phyloP scores from a whole-genome alignment of 1,140 invertebrate genomes.

The Pseudobourletiella spinata region DNA sequence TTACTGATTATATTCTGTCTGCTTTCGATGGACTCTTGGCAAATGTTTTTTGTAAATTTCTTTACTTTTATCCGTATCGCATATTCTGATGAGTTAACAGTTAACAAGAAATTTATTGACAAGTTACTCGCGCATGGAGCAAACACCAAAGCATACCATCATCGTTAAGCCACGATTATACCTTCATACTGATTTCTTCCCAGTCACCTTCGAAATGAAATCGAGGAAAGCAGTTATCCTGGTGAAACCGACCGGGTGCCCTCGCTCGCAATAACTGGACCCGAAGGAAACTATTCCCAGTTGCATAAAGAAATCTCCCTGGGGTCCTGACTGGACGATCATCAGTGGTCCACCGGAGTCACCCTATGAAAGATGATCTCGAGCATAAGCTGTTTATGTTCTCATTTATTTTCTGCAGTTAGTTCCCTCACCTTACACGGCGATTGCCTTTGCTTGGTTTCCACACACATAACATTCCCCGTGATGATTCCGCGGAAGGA shows the following conservation, averaged over 20 bases:
- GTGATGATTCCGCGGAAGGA: slow-evolving; percentile 29
- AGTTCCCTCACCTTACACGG: slow-evolving; percentile 30
- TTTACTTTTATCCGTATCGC: no score
- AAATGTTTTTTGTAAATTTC: no score
- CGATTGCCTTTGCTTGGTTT: slow-evolving; percentile 17
- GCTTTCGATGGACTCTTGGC: no score
- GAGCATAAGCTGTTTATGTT: no score
- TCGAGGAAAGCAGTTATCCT: slow-evolving; percentile 31
- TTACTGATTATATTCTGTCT: not conserved
- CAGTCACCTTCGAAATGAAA: slow-evolving; percentile 29
- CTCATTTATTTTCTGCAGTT: no score
- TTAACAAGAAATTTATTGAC: no score
- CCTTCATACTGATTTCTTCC: slow-evolving; percentile 2
- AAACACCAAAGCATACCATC: not conserved
- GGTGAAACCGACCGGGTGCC: slow-evolving; percentile 31
- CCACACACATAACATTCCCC: slow-evolving; percentile 31
- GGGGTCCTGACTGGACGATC: not conserved
- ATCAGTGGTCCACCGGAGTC: no score
- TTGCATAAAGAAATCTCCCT: slow-evolving; percentile 19
- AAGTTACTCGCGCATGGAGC: not conserved
- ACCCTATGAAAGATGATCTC: no score
- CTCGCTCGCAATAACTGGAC: slow-evolving; percentile 22
- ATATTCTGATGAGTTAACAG: no score
- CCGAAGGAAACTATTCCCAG: slow-evolving; percentile 36
- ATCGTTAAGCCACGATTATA: not conserved